Evolutionary conservation across 2,797 vertebrate genomes (phyloP).

Genomic region (Peromyscus aztecus): DNA sequence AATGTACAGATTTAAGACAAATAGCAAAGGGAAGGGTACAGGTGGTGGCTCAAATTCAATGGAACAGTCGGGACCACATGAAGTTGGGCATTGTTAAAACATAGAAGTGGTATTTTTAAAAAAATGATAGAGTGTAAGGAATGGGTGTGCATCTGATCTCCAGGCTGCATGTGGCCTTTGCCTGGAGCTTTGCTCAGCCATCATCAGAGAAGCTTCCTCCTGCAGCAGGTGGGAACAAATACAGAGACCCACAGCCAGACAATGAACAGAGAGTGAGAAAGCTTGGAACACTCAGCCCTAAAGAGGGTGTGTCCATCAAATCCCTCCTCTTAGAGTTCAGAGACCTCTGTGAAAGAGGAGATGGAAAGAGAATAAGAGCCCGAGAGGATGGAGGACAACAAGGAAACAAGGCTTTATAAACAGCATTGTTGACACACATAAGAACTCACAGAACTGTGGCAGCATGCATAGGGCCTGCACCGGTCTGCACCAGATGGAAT

Average conservation of each 20-base stretch:
- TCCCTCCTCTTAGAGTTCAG: not conserved
- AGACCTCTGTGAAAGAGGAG: not conserved
- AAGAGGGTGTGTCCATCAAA: not conserved
- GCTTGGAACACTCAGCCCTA: not conserved
- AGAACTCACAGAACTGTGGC: not conserved
- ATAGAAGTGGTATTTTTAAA: not conserved
- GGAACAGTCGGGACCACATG: not conserved
- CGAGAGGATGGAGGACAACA: not conserved
- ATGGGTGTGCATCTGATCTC: not conserved
- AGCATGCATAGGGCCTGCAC: too few relatives aligned
- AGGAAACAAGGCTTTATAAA: not conserved
- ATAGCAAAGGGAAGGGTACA: not conserved
- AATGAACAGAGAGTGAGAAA: not conserved
- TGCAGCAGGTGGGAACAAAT: not conserved
- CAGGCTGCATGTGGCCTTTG: not conserved
- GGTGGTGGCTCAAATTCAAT: not conserved
- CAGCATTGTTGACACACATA: not conserved
- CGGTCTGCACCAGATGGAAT: not conserved
- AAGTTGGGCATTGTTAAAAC: not conserved
- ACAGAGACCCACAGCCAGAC: not conserved
- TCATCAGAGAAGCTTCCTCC: not conserved
- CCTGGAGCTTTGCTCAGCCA: not conserved
- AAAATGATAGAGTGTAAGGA: not conserved
- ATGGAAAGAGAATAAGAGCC: not conserved
- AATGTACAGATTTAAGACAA: not conserved